These are phyloP conservation scores for Microcebus murinus DNA, from an alignment of 2,113 vertebrate species.

Conservation along the genomic window DNA sequence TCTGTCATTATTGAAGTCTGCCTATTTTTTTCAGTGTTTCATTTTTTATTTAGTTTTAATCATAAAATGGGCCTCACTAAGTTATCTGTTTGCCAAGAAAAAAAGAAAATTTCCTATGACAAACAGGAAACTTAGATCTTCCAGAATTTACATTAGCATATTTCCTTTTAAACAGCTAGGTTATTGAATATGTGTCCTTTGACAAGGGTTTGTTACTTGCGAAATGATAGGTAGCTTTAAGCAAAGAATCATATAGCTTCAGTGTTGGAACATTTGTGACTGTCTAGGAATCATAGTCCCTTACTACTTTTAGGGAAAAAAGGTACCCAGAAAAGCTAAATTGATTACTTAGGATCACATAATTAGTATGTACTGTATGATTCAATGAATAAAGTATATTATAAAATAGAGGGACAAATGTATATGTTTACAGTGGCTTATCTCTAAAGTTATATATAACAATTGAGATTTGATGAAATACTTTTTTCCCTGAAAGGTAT, in stretches of 20 bases:
- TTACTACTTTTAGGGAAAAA: background rate
- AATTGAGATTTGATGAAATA: background rate
- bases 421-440: no score
- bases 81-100: background rate
- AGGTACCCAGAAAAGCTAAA: background rate
- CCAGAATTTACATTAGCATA: background rate
- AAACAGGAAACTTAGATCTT: background rate
- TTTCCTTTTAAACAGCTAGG: background rate
- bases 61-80: background rate
- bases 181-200: background rate
- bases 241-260: background rate
- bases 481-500: background rate
- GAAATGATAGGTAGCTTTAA: background rate
- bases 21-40: background rate
- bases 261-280: background rate
- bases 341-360: background rate
- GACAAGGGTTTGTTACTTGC: background rate
- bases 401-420: no score
- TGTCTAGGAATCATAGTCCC: background rate
- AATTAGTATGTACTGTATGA: no score
- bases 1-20: background rate
- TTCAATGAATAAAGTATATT: no score
- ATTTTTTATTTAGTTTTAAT: background rate
- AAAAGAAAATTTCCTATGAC: background rate
- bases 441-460: no score